phyloP scores from a whole-genome alignment of 2,113 vertebrate species.

The Apodemus speciosus region DNA sequence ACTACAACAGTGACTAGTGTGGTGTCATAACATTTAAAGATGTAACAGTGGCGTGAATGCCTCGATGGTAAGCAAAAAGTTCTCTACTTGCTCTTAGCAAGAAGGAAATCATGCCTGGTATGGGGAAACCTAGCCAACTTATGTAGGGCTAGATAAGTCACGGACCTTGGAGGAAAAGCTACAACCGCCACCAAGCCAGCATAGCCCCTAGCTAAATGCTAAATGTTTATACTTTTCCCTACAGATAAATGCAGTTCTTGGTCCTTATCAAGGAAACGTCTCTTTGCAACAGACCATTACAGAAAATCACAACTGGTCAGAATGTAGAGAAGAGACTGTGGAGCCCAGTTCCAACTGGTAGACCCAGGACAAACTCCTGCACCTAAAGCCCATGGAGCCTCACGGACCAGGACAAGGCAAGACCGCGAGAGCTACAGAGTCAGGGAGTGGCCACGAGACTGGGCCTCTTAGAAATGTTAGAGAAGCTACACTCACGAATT shows the following conservation, averaged over 20 bases:
- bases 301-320: not conserved
- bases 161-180: not conserved
- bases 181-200: not conserved
- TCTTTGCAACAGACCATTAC: not conserved
- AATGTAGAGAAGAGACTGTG: not conserved
- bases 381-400: not conserved
- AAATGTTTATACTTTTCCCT: not conserved
- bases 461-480: not conserved
- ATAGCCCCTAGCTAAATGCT: not conserved
- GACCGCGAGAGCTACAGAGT: not conserved
- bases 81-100: not conserved
- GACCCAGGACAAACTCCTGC: not conserved
- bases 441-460: not conserved
- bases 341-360: not conserved
- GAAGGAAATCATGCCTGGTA: not conserved
- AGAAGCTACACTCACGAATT: not conserved
- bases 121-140: not conserved
- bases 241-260: not conserved
- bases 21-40: not conserved
- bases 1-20: not conserved
- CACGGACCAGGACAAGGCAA: not conserved
- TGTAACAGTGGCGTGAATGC: not conserved
- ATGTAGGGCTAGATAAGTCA: not conserved
- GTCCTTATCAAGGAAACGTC: not conserved
- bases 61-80: too few species aligned